Conservation (phyloP, 2,113 vertebrate genomes). For the Trogon surrucura region DNA sequence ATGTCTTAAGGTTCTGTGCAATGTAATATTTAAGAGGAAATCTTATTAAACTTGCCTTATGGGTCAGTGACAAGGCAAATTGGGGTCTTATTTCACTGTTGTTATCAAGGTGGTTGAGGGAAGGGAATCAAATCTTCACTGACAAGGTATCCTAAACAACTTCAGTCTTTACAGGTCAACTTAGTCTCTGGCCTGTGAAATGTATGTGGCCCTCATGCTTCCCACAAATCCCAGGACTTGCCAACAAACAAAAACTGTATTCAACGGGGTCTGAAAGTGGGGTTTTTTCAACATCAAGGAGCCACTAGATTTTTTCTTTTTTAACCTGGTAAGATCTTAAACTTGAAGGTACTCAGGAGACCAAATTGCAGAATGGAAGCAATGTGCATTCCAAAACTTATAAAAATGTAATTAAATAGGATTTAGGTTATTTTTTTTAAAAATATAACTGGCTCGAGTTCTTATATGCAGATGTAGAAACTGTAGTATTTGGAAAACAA, state of each 20-base stretch:
- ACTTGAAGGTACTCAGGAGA: not conserved
- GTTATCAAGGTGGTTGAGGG: not conserved
- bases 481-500: not conserved
- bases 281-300: fast-evolving
- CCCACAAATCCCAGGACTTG: not conserved
- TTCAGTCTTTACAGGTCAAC: not conserved
- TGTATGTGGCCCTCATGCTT: fast-evolving
- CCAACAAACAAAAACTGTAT: not conserved
- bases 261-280: not conserved
- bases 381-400: not conserved
- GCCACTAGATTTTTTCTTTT: not conserved
- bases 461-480: not conserved
- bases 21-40: not conserved
- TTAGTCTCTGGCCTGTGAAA: not conserved
- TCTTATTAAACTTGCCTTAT: not conserved
- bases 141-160: not conserved
- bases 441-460: not conserved
- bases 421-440: not conserved
- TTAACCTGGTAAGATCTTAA: not conserved
- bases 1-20: not conserved
- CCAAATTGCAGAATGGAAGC: not conserved
- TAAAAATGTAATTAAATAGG: not conserved
- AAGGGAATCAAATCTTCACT: not conserved
- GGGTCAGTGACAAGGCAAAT: not conserved
- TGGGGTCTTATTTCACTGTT: not conserved